Evolutionary conservation across 1,140 invertebrate genomes (phyloP), one percentile per base, ranked within the genome.

Genomic region (Drosophila neocordata): DNA sequence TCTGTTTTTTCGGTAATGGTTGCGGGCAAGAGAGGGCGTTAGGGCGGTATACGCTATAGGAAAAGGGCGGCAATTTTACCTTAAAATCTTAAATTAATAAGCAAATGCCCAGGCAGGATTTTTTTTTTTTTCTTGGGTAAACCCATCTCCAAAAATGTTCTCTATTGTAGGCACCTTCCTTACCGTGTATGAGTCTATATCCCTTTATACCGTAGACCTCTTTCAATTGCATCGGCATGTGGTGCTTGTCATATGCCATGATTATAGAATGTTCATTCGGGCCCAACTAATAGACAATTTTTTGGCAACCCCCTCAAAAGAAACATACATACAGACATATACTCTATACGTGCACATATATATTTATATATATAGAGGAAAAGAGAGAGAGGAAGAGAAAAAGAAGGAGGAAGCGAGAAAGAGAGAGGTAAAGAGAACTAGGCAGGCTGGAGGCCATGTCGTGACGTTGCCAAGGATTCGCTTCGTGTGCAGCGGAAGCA

Each of bases 231-330:
- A 69, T 65, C 79, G 83, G 82, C 84, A 87, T 87, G 83, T 88
- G 82, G 84, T 77, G 83, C 79, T 89, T 88, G 83, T 88, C 83
- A 87, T 79, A 83, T 88, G 83, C 83, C 79, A 87, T 87, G 88
- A 87, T 88, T 87, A 88, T 68, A 69, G 79, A 73, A 83, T 83
- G 81, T 77, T 77, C 77, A 85, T 80, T 77, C 75, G 73, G 75
- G 75, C 82, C 75, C 65, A 82, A 87, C 82, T 87, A 87, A 87
- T 87, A 87, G 83, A 87, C 83, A 87, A 87, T 87, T 87, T 87
- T 87, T 87, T 87, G 83, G 83, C 83, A 87, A 77, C 73, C 69
- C 41, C 41, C 18, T 20, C 41, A 20, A 48, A 48, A 48, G 41
- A 20, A 9, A 20, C 18, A 48, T 9, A 20, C 18, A 48, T 8